Evolutionary conservation across 2,113 vertebrate genomes (phyloP).

Genomic region (Chelonoidis abingdonii): DNA sequence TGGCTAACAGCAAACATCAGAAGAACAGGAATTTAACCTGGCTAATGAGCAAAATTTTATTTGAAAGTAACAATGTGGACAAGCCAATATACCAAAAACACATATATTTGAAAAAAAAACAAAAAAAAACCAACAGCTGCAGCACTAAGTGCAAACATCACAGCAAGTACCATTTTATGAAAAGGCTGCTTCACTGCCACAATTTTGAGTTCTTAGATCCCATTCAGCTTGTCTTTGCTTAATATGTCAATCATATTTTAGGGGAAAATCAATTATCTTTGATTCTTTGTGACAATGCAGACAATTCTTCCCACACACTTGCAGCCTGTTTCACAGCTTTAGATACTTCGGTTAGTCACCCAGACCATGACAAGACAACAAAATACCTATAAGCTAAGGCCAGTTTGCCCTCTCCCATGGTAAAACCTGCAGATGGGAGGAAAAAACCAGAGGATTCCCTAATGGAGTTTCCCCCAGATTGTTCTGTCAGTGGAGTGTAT

Average conservation of each 20-base stretch:
- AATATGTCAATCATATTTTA: slow-evolving; percentile 65
- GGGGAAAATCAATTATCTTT: slow-evolving; percentile 69
- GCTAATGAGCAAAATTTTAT: not conserved
- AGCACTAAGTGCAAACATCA: slow-evolving; percentile 14
- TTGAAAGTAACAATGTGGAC: not conserved
- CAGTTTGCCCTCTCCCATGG: not conserved
- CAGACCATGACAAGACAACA: not conserved
- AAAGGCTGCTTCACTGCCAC: slow-evolving; percentile 66
- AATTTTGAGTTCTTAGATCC: slow-evolving; percentile 60
- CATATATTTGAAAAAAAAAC: not conserved
- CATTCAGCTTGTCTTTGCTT: slow-evolving; percentile 13
- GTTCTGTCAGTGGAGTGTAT: not conserved
- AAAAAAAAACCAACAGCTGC: not conserved
- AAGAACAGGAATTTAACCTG: accelerated
- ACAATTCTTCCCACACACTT: slow-evolving; percentile 74
- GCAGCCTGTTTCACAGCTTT: slow-evolving; percentile 36
- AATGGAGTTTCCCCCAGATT: not conserved
- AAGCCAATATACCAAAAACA: slow-evolving; percentile 46
- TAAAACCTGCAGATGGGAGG: not conserved
- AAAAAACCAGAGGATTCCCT: not conserved
- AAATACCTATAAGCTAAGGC: not conserved
- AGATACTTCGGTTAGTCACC: slow-evolving; percentile 38
- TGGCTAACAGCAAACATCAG: not conserved
- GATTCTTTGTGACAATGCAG: slow-evolving; percentile 70
- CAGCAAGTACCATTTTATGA: slow-evolving; percentile 52